Conservation (phyloP, 2,113 vertebrate genomes). For the Orientallactaga bullata region DNA sequence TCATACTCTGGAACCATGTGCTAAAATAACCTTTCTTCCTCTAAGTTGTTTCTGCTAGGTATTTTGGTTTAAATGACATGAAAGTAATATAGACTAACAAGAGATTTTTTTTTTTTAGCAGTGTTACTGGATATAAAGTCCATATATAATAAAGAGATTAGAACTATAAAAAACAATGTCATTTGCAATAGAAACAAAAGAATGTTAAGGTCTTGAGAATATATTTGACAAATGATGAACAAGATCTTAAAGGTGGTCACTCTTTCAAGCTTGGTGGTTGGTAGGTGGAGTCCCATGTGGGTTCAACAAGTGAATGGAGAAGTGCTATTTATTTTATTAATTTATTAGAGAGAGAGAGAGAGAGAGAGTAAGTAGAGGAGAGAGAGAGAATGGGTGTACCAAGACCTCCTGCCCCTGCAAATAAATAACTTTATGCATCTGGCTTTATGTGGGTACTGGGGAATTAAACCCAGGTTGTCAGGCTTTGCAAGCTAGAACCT, state of each 20-base stretch:
- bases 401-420: no score
- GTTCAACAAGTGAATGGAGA: neutral
- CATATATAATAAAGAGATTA: slow-evolving; percentile 4
- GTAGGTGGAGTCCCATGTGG: neutral
- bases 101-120: slow-evolving; percentile 6
- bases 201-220: slow-evolving; percentile 16
- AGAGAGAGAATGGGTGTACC: no score
- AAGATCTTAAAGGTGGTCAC: neutral
- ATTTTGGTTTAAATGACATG: neutral
- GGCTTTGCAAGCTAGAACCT: no score
- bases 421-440: no score
- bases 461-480: no score
- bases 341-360: no score
- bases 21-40: neutral
- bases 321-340: neutral
- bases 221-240: neutral
- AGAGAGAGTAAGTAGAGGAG: no score
- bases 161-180: neutral
- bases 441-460: no score
- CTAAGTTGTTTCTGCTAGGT: no score
- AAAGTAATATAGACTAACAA: neutral
- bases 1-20: neutral
- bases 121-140: slow-evolving; percentile 22
- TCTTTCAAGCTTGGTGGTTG: neutral
- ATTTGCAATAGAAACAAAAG: neutral